Base-by-base conservation (phyloP, 2,888 invertebrate species). In the Drosophila leonis region DNA sequence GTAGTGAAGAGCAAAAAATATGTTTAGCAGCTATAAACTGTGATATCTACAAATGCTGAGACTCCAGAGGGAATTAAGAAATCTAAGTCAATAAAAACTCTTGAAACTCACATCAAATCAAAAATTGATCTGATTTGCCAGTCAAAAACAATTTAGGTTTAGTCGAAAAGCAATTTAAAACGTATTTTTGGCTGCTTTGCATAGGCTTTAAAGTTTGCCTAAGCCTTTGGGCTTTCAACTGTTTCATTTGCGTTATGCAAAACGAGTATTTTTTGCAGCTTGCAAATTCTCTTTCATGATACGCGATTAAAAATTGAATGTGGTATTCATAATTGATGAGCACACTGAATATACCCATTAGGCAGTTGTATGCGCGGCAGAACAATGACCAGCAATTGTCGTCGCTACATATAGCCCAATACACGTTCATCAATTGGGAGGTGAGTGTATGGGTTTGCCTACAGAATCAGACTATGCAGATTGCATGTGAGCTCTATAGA, bases 381-480 rank as follows among this genome's bases (percentile, higher is more conserved):
- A 69, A 75, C 69, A 71, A 74, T 75, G 64, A 71, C 42, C 52
- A 29, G n/a, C 76, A 76, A 66, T 75, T 63, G 64, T 69, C 44
- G 54, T 42, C 64, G 51, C 27, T 44, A 8, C 20, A 20, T 20
- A 15, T 33, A 33, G 4, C 13, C 18, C 7, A 0, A 49, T 33
- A 5, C 49, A 1, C 49, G 49, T 4, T 20, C 18, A 8, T 1
- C 49, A 13, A 8, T 8, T 13, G 12, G 4, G 10, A 18, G 1
- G 18, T 20, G 49, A 13, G 49, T 13, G 8, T 33, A 49, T 49
- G n/a, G 20, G 42, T 18, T 41, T 41, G n/a, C 13, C 15, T 39
- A 4, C 5, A 15, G n/a, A 15, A 15, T 37, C 31, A 1, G 33
- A 12, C 33, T 2, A n/a, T 39, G 0, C 8, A n/a, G 15, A 39